These are phyloP conservation scores for Epinotia demarniana DNA, from an alignment of 2,888 invertebrate genomes.

Conservation along the genomic window DNA sequence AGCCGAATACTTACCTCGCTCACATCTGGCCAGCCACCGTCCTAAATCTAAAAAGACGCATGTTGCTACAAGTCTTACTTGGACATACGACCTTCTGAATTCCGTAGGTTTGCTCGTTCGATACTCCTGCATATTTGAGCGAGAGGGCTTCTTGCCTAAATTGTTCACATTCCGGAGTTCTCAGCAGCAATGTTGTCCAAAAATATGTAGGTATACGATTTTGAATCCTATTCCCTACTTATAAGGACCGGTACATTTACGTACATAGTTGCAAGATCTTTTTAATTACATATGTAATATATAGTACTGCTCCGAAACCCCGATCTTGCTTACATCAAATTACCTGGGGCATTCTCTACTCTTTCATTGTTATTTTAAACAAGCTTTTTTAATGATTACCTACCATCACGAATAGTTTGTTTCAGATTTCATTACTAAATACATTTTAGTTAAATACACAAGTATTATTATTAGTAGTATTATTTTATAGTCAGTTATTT, in stretches of 20 bases:
- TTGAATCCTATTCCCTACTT: background rate
- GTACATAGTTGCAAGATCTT: background rate
- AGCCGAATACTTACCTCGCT: background rate
- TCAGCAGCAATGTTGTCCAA: background rate
- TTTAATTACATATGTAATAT: background rate
- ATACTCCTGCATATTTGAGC: slow-evolving; percentile 34
- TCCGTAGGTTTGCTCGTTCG: background rate
- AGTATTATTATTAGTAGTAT: too few species aligned
- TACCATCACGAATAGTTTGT: too few species aligned
- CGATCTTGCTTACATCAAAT: too few species aligned
- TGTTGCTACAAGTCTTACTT: background rate
- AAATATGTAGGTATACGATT: slow-evolving; percentile 2
- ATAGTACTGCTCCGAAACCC: background rate
- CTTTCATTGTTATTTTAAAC: too few species aligned
- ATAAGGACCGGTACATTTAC: background rate
- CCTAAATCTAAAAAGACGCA: background rate
- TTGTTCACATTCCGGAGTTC: slow-evolving; percentile 1
- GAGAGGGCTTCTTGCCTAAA: slow-evolving; percentile 13
- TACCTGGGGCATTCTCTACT: too few species aligned
- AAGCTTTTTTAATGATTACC: too few species aligned
- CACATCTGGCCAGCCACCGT: background rate
- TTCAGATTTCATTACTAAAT: too few species aligned
- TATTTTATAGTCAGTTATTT: too few species aligned
- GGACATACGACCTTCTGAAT: background rate
- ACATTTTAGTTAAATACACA: too few species aligned